A percentile compares a stretch with the other conserved stretches of the same genome.
phyloP scores from a whole-genome alignment of 2,797 vertebrate genomes.

The Hoplostethus mediterraneus region DNA sequence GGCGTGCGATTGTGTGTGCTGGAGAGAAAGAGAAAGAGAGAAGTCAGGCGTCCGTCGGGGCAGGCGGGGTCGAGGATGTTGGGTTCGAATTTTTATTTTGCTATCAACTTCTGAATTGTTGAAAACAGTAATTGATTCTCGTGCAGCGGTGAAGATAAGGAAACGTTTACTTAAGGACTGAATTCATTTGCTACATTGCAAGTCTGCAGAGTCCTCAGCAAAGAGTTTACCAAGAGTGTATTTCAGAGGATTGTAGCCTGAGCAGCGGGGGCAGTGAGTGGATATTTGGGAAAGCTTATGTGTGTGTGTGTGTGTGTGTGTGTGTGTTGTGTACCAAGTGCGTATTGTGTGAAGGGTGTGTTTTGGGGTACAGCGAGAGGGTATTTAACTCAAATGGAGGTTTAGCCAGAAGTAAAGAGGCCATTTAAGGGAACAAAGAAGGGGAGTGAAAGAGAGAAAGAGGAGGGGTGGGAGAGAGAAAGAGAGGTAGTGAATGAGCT shows the following conservation, averaged over 20 bases:
- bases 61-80: slow-evolving; percentile 19
- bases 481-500: slow-evolving; percentile 73
- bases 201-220: slow-evolving; percentile 17
- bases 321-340: slow-evolving; percentile 53
- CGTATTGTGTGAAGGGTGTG: slow-evolving; percentile 38
- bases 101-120: slow-evolving; percentile 14
- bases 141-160: slow-evolving; percentile 17
- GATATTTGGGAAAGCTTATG: slow-evolving; percentile 36
- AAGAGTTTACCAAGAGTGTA: slow-evolving; percentile 31
- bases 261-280: slow-evolving; percentile 10
- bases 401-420: slow-evolving; percentile 76
- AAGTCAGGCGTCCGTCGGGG: not conserved
- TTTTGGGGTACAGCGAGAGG: slow-evolving; percentile 67
- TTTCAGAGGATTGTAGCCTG: slow-evolving; percentile 30
- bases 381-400: slow-evolving; percentile 72
- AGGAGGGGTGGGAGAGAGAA: slow-evolving; percentile 64
- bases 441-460: slow-evolving; percentile 70
- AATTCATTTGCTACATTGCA: slow-evolving; percentile 20
- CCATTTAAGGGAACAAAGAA: slow-evolving; percentile 84
- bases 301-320: slow-evolving; percentile 25
- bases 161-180: slow-evolving; percentile 17
- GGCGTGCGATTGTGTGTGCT: slow-evolving; percentile 33
- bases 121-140: slow-evolving; percentile 31
- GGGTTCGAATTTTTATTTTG: slow-evolving; percentile 28
- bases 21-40: slow-evolving; percentile 14